Percentiles rank a stretch among this genome's conserved stretches.
phyloP scores from a whole-genome alignment of 2,797 vertebrate species.

The Oreortyx pictus region DNA sequence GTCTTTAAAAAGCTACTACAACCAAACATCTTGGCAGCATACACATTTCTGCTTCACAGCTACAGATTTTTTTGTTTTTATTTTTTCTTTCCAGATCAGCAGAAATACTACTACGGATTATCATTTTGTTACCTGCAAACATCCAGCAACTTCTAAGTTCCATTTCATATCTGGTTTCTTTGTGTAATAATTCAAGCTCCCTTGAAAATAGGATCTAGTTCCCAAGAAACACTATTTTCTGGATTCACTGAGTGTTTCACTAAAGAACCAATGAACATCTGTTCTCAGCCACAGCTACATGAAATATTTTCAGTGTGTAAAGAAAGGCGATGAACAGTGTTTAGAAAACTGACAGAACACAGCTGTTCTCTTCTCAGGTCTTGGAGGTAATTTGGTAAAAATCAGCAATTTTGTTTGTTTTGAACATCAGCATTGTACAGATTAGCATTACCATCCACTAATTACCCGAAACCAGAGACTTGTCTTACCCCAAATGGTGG shows the following conservation, averaged over 20 bases:
- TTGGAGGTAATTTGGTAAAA: not conserved
- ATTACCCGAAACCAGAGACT: not conserved
- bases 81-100: not conserved
- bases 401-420: not conserved
- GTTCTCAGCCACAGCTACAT: not conserved
- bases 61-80: not conserved
- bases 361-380: not conserved
- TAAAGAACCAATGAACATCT: not conserved
- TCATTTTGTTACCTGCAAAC: not conserved
- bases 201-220: not conserved
- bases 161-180: not conserved
- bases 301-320: not conserved
- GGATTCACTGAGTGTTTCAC: not conserved
- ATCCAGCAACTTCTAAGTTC: not conserved
- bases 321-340: not conserved
- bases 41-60: not conserved
- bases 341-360: not conserved
- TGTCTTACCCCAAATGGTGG: slow-evolving; percentile 93
- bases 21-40: not conserved
- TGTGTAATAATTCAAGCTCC: not conserved
- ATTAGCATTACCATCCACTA: not conserved
- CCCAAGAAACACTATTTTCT: not conserved
- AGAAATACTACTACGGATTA: not conserved
- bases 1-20: not conserved
- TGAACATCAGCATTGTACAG: not conserved